These are phyloP conservation scores for Cardiocondyla obscurior DNA, from an alignment of 1,140 invertebrate genomes.

Conservation along the genomic window DNA sequence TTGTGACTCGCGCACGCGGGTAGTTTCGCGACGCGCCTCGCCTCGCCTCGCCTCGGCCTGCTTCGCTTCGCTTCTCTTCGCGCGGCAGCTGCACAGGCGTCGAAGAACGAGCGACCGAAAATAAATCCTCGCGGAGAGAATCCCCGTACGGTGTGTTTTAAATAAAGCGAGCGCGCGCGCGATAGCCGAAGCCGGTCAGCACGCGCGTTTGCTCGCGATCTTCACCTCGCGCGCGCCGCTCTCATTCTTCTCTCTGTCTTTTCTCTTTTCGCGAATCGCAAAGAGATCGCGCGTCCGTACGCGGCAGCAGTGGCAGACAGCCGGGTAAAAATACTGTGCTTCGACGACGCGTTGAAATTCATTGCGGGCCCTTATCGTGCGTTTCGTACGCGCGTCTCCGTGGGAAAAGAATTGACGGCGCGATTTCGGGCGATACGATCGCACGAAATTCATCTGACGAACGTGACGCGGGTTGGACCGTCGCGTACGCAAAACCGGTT, in stretches of 20 bases:
- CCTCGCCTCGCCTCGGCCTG: conserved; percentile 14
- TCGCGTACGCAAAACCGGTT: conserved; percentile 17
- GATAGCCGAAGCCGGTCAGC: conserved; percentile 63
- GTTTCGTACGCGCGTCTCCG: background rate
- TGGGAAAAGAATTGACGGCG: background rate
- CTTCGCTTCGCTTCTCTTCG: conserved; percentile 37
- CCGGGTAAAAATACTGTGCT: conserved; percentile 1
- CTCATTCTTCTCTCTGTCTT: background rate
- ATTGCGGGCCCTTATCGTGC: background rate
- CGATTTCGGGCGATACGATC: background rate
- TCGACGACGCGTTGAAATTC: background rate
- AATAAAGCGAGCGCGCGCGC: conserved; percentile 74
- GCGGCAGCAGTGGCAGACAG: background rate
- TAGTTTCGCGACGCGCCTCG: conserved; percentile 2
- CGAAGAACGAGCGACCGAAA: conserved; percentile 76
- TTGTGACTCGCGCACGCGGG: conserved; percentile 11
- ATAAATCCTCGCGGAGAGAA: conserved; percentile 78
- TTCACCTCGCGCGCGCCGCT: conserved; percentile 43
- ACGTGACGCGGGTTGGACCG: background rate
- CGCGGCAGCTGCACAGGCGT: conserved; percentile 64
- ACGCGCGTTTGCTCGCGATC: conserved; percentile 14
- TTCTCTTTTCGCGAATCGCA: background rate
- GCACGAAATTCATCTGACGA: background rate
- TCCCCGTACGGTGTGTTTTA: conserved; percentile 75
- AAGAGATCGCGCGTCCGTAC: conserved; percentile 4